These are phyloP conservation scores for Orientallactaga bullata DNA, from an alignment of 2,113 vertebrate species.

Conservation along the genomic window DNA sequence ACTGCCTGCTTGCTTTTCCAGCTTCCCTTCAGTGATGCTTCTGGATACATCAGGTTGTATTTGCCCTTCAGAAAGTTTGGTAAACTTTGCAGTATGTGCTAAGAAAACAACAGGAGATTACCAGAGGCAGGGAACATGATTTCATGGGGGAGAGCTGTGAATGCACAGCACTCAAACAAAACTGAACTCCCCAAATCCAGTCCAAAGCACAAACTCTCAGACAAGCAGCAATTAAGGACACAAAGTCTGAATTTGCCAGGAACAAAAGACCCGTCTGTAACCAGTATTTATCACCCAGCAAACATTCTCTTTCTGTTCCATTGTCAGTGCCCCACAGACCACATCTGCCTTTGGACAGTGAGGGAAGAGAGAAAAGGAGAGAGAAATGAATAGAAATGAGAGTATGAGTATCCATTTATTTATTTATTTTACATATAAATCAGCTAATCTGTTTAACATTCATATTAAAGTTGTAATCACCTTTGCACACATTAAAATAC, in stretches of 20 bases:
- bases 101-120: conserved; percentile 7
- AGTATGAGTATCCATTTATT: conserved; percentile 77
- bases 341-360: conserved; percentile 74
- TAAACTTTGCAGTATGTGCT: not conserved
- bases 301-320: conserved; percentile 80
- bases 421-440: conserved; percentile 85
- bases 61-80: conserved; percentile 2
- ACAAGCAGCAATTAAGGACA: conserved; percentile 77
- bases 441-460: conserved; percentile 86
- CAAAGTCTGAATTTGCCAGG: conserved; percentile 73
- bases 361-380: conserved; percentile 15
- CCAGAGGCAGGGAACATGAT: not conserved
- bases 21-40: not conserved
- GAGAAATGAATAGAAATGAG: conserved; percentile 67
- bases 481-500: conserved; percentile 87
- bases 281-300: conserved; percentile 74
- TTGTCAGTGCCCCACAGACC: conserved; percentile 78
- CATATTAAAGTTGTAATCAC: conserved; percentile 89
- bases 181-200: not conserved
- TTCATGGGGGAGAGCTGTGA: conserved; percentile 44
- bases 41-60: fast-evolving
- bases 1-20: not conserved
- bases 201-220: conserved; percentile 79
- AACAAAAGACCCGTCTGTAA: conserved; percentile 80
- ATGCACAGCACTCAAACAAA: conserved; percentile 68